phyloP scores from a whole-genome alignment of 1,140 invertebrate species.

The Pachyrhynchus sulphureomaculatus region DNA sequence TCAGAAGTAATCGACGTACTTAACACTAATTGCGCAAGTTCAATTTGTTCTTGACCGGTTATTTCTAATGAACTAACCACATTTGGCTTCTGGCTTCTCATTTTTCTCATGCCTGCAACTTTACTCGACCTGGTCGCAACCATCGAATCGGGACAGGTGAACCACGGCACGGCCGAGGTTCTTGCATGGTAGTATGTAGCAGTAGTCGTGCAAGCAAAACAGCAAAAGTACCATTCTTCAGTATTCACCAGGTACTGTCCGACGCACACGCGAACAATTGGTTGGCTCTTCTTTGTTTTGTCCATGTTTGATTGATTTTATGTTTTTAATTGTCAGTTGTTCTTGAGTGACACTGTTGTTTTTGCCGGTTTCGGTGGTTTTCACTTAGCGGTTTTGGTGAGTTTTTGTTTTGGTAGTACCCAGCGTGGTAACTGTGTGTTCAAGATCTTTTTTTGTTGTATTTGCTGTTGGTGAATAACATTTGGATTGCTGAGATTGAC shows the following conservation, averaged over 20 bases:
- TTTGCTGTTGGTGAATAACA: constrained; percentile 3
- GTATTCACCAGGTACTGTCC: constrained; percentile 1
- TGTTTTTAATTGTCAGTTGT: constrained; percentile 3
- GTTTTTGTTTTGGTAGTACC: not conserved
- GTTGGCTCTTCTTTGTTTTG: constrained; percentile 14
- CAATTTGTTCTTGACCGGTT: too few species aligned
- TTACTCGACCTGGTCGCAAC: not conserved
- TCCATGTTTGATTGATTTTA: constrained; percentile 8
- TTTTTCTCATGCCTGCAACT: constrained; percentile 2
- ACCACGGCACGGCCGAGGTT: constrained; percentile 7
- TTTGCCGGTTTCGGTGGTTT: constrained; percentile 10
- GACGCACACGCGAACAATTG: constrained; percentile 1
- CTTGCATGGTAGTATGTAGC: constrained; percentile 14
- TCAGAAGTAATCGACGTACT: too few species aligned
- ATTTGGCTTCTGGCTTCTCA: too few species aligned
- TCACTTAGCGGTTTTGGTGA: constrained; percentile 4
- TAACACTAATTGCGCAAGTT: too few species aligned
- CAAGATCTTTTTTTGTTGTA: not conserved
- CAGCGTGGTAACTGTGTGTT: not conserved
- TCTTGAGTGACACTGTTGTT: too few species aligned
- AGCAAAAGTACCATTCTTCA: constrained; percentile 12
- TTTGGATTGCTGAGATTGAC: not conserved
- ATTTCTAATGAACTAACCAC: too few species aligned
- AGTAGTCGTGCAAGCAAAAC: not conserved
- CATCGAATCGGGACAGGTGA: constrained; percentile 23